These are phyloP conservation scores for Rhopilema esculentum DNA, from an alignment of 30 jellyfish, hydroid and myxozoan species.

Conservation along the genomic window DNA sequence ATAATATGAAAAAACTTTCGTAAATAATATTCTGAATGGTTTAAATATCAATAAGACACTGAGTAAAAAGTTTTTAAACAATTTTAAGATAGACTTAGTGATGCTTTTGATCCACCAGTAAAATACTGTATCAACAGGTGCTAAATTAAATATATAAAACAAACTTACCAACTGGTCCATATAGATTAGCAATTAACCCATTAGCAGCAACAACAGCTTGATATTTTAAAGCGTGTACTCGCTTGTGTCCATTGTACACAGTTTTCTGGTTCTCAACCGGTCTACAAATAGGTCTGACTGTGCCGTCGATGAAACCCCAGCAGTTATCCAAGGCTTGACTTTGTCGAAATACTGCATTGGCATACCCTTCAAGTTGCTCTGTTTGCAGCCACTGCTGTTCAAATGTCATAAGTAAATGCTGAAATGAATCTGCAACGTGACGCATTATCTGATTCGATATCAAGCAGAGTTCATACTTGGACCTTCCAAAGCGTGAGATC, in stretches of 20 bases:
- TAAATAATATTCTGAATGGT: slow-evolving; percentile 1
- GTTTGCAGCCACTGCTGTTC: slow-evolving; percentile 66
- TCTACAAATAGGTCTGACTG: slow-evolving; percentile 71
- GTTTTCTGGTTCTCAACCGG: slow-evolving; percentile 53
- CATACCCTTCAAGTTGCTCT: slow-evolving; percentile 22
- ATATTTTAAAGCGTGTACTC: slow-evolving; percentile 69
- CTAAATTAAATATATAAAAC: background rate
- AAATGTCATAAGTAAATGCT: slow-evolving; percentile 23
- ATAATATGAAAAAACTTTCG: background rate
- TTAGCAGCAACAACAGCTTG: slow-evolving; percentile 73
- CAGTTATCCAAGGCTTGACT: slow-evolving; percentile 32
- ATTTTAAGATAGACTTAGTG: slow-evolving; percentile 12
- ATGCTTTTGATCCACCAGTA: slow-evolving; percentile 10
- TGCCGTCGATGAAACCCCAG: slow-evolving; percentile 77
- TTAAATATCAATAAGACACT: slow-evolving; percentile 3
- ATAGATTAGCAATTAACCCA: slow-evolving; percentile 62
- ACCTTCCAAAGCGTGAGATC: slow-evolving; percentile 64
- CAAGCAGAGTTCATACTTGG: slow-evolving; percentile 41
- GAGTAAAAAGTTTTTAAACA: background rate
- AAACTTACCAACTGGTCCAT: slow-evolving; percentile 71
- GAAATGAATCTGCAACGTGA: slow-evolving; percentile 16
- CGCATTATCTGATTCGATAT: slow-evolving; percentile 42
- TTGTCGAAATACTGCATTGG: background rate
- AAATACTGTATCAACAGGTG: slow-evolving; percentile 4
- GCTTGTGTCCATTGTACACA: slow-evolving; percentile 53